Percentiles rank a stretch among this genome's conserved stretches.
Evolutionary conservation across 2,113 vertebrate genomes (phyloP).

Genomic region (Chloropsis cyanopogon): DNA sequence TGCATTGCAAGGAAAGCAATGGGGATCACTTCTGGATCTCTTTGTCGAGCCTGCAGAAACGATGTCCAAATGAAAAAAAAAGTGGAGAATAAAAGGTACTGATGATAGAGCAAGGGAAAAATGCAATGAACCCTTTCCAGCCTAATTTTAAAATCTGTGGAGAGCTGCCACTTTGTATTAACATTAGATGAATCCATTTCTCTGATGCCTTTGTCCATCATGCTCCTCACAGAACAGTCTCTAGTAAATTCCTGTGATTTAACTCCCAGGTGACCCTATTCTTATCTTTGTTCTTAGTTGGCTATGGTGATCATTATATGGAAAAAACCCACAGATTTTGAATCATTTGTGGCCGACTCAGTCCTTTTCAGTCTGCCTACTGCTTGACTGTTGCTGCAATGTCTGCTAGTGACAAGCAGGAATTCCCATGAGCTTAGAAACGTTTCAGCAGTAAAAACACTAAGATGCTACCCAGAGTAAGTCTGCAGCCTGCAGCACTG

Average conservation of each 20-base stretch:
- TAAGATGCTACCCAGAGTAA: not conserved
- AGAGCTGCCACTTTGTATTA: not conserved
- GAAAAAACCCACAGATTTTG: not conserved
- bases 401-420: not conserved
- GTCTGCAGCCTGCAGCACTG: not conserved
- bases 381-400: not conserved
- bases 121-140: not conserved
- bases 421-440: not conserved
- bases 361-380: not conserved
- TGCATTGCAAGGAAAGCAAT: not conserved
- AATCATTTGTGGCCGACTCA: not conserved
- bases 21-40: not conserved
- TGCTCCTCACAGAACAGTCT: not conserved
- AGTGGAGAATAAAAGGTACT: not conserved
- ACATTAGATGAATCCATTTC: not conserved
- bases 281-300: not conserved
- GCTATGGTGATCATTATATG: not conserved
- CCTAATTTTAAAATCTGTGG: not conserved
- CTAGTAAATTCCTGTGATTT: not conserved
- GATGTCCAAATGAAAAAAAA: not conserved
- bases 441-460: not conserved
- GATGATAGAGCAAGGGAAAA: not conserved
- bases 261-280: not conserved
- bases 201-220: not conserved
- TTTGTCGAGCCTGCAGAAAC: not conserved